Base-by-base conservation (phyloP, 2,888 invertebrate genomes). In the Sphaeridia pumilis region DNA sequence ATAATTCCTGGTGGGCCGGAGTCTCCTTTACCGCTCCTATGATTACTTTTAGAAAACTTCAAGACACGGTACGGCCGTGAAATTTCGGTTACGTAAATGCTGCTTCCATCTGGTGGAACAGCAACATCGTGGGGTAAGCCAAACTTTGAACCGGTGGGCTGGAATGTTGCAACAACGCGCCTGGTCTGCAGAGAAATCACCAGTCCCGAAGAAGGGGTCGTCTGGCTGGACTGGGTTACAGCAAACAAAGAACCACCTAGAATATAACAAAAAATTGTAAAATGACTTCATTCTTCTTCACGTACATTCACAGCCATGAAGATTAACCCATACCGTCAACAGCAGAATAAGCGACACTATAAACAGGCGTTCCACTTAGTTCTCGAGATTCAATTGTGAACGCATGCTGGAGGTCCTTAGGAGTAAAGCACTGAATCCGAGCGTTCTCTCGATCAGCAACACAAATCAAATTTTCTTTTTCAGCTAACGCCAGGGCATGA, bases 181-280 rank as follows among this genome's bases (percentile, higher is more conserved):
- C 78, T 78, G 5, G 76, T 75, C 14, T 73, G 69, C 59, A 82
- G 74, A 66, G 82, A 81, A 43, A 87, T 73, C 5, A 83, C 78
- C 71, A 81, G 87, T 4, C 87, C 87, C 49, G 79, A 76, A 7
- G 1, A 83, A 79, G 35, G 72, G 69, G 45, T n/a, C n/a, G n/a
- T n/a, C n/a, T n/a, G n/a, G 0, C 87, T 87, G n/a, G n/a, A n/a
- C n/a, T n/a, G n/a, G 71, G 86, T 87, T 2, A 88, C 80, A 47
- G 86, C 74, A 70, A 82, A 82, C n/a, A n/a, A n/a, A n/a, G n/a
- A n/a, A n/a, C n/a, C n/a, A n/a, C n/a, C n/a, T n/a, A n/a, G n/a
- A n/a, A n/a, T n/a, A n/a, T n/a, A n/a, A n/a, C n/a, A n/a, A n/a
- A n/a, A n/a, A n/a, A n/a, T n/a, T n/a, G n/a, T n/a, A n/a, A n/a